Evolutionary conservation across 2,888 invertebrate species (phyloP), one percentile per base, ranked within the genome.

Genomic region (Lasioglossum oenotherae): DNA sequence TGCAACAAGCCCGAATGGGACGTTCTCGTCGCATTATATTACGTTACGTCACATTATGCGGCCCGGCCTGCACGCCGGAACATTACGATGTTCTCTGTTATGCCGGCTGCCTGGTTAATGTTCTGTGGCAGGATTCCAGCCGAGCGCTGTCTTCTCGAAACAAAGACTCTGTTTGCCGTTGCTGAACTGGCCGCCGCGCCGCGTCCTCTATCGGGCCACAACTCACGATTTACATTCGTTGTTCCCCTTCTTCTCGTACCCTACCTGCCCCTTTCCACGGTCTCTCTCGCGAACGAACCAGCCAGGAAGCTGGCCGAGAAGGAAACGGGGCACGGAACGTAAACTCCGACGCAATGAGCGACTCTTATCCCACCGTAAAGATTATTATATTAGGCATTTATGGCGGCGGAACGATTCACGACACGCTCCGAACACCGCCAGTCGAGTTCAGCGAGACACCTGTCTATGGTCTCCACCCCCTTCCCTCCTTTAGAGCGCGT

Each of bases 41-140:
- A 89, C 86, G 87, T 88, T 88, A 86, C 88, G 87, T 89, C 86
- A 84, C 89, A 87, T 91, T 91, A 91, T 89, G 87, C 90, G 72
- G 84, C 80, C 81, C 81, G 80, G 78, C 80, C 53, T 53, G 74
- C 80, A 31, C 84, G 83, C 79, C 82, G 87, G 86, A 91, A 88
- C 91, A 87, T 89, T 89, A 88, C 90, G 89, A 90, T 77, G 90
- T 86, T 87, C 89, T 90, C 88, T 81, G 91, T 90, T 91, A 92
- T 92, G 92, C 90, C 87, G 87, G 79, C 89, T 91, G 91, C 83
- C 84, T 88, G 91, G 91, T 93, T 93, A 93, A 93, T 93, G 92
- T 93, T 91, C 92, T 91, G 91, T 90, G 90, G 90, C 90, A 89
- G 85, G 84, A 91, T 91, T 91, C 90, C 85, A 84, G 87, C 85